Evolutionary conservation across 2,888 invertebrate species (phyloP), one percentile per base, ranked within the genome.

Genomic region (Heliconius cydno): DNA sequence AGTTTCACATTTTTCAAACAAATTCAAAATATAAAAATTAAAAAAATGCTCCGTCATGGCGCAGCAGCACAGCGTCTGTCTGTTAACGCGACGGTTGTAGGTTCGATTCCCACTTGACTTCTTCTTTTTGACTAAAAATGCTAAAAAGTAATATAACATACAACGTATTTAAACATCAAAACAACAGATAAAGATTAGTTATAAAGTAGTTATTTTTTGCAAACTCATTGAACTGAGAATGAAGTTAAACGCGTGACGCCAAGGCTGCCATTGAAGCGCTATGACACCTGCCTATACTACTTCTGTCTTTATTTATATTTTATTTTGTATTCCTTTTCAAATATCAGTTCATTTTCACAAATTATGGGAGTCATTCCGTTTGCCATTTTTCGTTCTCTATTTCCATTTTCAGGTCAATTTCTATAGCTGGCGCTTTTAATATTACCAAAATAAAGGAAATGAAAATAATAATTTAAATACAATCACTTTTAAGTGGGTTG

Each of bases 221-320:
- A 57, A 34, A 73, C 13, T 34, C 57, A 73, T 57, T 73, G 72
- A 34, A 30, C n/a, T 73, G 72, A 13, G 72, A 73, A 73, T 34
- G 22, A 52, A 73, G 57, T n/a, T 34, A 30, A 30, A 12, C 6
- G 57, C 72, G 57, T 57, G 72, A 73, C 72, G 72, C 57, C 72
- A 73, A 73, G 72, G 72, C 34, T 57, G 57, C 19, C 57, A 73
- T 57, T 57, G 72, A 34, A 52, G 72, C 72, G 57, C 57, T 30
- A 22, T 46, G 30, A 52, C 52, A 52, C 30, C 72, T 30, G 30
- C 72, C 13, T 19, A 6, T 73, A n/a, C 2, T 22, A 19, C 0
- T 30, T 22, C 46, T 52, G 52, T 22, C 3, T 3, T 30, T 22
- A 57, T 57, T 34, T 57, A 57, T 34, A 73, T 4, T 3, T 30